Conservation (phyloP, 2,888 invertebrate species). For the Aradus depressus region DNA sequence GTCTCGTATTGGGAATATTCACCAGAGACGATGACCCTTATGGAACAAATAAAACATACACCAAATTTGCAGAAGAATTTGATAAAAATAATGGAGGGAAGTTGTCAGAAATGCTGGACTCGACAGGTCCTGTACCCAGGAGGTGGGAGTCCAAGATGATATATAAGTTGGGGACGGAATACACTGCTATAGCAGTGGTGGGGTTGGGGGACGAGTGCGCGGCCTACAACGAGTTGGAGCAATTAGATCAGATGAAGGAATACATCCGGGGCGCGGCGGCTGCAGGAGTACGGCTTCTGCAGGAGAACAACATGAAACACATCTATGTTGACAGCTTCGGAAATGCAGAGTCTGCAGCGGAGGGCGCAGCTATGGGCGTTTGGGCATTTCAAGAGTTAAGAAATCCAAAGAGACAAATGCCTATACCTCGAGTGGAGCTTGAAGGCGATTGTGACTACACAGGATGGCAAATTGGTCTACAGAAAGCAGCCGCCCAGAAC, state of each 20-base stretch:
- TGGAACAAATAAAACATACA: constrained; percentile 13
- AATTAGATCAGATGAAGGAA: constrained; percentile 62
- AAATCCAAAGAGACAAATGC: constrained; percentile 22
- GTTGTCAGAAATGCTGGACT: constrained; percentile 38
- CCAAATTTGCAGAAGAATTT: constrained; percentile 44
- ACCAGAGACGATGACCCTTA: constrained; percentile 18
- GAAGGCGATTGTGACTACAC: constrained; percentile 54
- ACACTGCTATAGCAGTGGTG: constrained; percentile 55
- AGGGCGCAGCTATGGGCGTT: constrained; percentile 56
- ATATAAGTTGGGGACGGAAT: constrained; percentile 51
- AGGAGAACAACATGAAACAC: constrained; percentile 41
- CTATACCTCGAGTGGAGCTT: constrained; percentile 41
- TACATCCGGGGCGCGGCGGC: constrained; percentile 59
- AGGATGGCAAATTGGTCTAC: constrained; percentile 59
- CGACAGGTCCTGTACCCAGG: constrained; percentile 41
- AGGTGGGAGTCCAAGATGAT: constrained; percentile 48
- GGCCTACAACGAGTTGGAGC: constrained; percentile 54
- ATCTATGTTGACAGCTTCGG: constrained; percentile 66
- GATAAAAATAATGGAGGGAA: constrained; percentile 45
- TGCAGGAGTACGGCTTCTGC: constrained; percentile 46
- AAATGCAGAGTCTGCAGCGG: constrained; percentile 66
- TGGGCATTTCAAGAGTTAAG: constrained; percentile 63
- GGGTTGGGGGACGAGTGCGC: constrained; percentile 59
- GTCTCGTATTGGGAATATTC: constrained; percentile 23
- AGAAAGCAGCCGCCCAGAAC: constrained; percentile 70